These are phyloP conservation scores for Ormyrus labotus DNA, from an alignment of 2,888 invertebrate genomes.

Conservation along the genomic window DNA sequence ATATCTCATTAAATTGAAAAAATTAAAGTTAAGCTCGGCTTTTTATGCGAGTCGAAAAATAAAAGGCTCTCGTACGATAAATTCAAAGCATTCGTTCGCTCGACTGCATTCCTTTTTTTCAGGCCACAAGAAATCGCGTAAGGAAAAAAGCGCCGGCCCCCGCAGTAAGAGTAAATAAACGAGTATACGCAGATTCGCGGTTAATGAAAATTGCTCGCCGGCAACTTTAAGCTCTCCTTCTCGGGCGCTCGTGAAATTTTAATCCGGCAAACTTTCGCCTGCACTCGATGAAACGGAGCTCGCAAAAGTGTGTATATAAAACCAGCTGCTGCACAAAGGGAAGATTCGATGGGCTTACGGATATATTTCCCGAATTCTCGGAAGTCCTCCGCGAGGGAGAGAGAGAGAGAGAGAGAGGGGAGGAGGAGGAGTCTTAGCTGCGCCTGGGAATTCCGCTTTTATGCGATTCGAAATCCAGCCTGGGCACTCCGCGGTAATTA, in stretches of 20 bases:
- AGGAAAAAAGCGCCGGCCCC: not conserved
- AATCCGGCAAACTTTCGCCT: constrained; percentile 29
- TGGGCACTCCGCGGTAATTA: not conserved
- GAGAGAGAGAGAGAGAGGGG: not conserved
- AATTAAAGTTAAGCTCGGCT: too few relatives aligned
- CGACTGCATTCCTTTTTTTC: not conserved
- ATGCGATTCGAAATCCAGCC: constrained; percentile 4
- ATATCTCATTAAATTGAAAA: not conserved
- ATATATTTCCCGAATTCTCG: constrained; percentile 24
- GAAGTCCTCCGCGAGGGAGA: not conserved
- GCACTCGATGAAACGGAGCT: not conserved
- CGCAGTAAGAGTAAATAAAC: constrained; percentile 27
- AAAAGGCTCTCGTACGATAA: constrained; percentile 7
- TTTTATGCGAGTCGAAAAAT: not conserved
- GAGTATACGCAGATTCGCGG: constrained; percentile 24
- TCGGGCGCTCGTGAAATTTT: constrained; percentile 32
- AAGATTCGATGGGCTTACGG: not conserved
- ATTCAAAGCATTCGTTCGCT: constrained; percentile 19
- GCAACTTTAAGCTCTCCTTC: too few relatives aligned
- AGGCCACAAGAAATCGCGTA: constrained; percentile 2
- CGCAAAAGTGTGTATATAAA: not conserved
- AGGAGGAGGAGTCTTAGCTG: not conserved
- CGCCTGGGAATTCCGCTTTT: constrained; percentile 10
- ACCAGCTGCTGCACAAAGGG: constrained; percentile 17
- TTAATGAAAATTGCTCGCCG: constrained; percentile 42